phyloP scores from a whole-genome alignment of 2,113 vertebrate species.

The Podilymbus podiceps region DNA sequence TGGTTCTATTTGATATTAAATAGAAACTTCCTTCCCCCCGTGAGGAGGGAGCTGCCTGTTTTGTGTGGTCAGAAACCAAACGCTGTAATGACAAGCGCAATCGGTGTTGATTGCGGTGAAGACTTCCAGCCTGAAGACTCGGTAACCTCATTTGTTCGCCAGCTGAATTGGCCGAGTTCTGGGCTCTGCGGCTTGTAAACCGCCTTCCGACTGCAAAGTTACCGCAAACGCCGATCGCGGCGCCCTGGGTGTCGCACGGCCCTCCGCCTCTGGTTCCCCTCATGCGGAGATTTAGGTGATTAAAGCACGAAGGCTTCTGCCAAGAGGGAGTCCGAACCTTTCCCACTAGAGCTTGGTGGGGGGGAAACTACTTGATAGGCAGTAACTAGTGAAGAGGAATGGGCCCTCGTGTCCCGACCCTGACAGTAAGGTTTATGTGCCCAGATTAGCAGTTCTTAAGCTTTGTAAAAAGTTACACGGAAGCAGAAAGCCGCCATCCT shows the following conservation, averaged over 20 bases:
- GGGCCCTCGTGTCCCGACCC: rapidly evolving
- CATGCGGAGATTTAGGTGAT: neutral
- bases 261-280: neutral
- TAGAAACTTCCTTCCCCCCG: neutral
- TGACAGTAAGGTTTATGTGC: neutral
- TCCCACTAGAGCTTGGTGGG: neutral
- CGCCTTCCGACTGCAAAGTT: neutral
- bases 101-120: neutral
- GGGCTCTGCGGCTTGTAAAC: neutral
- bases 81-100: neutral
- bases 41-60: neutral
- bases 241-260: rapidly evolving
- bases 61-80: neutral
- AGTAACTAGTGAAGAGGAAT: neutral
- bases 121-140: neutral
- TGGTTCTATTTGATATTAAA: neutral
- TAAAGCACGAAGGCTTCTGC: neutral
- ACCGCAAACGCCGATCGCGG: rapidly evolving
- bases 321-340: neutral
- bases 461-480: neutral
- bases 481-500: neutral
- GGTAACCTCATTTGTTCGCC: neutral
- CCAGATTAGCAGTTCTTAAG: neutral
- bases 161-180: neutral
- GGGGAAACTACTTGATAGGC: no score